Evolutionary conservation across 2,888 invertebrate species (phyloP).

Genomic region (Vandiemenella viatica): DNA sequence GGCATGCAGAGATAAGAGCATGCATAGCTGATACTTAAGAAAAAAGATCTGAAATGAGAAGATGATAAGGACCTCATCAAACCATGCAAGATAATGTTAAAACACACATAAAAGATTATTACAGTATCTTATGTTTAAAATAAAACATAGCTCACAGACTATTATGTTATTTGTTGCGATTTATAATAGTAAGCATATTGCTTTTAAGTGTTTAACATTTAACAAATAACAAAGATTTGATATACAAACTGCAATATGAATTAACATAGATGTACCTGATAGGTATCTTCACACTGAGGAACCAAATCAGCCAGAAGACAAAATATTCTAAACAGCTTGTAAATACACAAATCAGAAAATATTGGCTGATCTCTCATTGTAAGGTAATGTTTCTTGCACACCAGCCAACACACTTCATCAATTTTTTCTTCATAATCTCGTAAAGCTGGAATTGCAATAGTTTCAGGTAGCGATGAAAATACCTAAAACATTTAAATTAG

Average conservation of each 20-base stretch:
- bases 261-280: not conserved
- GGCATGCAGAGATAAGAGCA: no score
- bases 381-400: constrained; percentile 51
- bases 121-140: no score
- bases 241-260: not conserved
- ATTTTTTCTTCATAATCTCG: constrained; percentile 49
- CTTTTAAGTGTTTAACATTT: no score
- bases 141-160: no score
- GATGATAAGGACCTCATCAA: no score
- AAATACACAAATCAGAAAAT: constrained; percentile 48
- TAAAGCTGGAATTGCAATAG: constrained; percentile 38
- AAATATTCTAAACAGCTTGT: constrained; percentile 62
- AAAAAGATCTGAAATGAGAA: no score
- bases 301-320: constrained; percentile 60
- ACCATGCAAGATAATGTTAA: no score
- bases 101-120: no score
- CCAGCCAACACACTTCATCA: constrained; percentile 66
- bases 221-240: not conserved
- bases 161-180: no score
- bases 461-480: constrained; percentile 47
- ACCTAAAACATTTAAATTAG: constrained; percentile 24
- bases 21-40: no score
- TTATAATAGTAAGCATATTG: no score
- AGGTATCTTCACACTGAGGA: constrained; percentile 29
- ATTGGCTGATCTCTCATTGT: constrained; percentile 38